Percentiles rank a stretch among this genome's conserved stretches.
phyloP scores from a whole-genome alignment of 2,888 invertebrate genomes.

The Diploptera punctata region DNA sequence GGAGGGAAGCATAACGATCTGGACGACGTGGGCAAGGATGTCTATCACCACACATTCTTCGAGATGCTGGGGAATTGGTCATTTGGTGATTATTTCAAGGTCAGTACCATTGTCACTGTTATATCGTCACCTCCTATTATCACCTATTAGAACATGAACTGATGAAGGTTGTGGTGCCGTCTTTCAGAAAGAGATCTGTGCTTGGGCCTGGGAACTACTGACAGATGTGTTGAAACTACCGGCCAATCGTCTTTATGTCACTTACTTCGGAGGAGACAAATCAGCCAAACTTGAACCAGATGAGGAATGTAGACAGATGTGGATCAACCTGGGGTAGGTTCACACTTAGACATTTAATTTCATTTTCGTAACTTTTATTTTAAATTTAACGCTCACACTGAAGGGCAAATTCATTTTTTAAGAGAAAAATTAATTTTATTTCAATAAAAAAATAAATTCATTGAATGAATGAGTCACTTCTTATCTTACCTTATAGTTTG shows the following conservation, averaged over 20 bases:
- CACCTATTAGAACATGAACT: too few species aligned
- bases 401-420: too few species aligned
- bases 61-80: conserved; percentile 99
- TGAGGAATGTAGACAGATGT: conserved; percentile 85
- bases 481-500: too few species aligned
- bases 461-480: too few species aligned
- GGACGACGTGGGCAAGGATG: conserved; percentile 99
- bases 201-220: conserved; percentile 98
- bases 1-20: conserved; percentile 99
- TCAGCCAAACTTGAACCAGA: conserved; percentile 87
- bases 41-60: conserved; percentile 99
- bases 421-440: too few species aligned
- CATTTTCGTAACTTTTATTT: too few species aligned
- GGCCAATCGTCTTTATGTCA: conserved; percentile 91
- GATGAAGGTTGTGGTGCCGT: not conserved
- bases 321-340: conserved; percentile 74
- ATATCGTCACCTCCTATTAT: too few species aligned
- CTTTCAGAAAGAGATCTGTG: conserved; percentile 84
- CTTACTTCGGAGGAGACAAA: conserved; percentile 96
- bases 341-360: too few species aligned
- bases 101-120: conserved; percentile 49
- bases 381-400: too few species aligned
- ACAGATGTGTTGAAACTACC: conserved; percentile 82
- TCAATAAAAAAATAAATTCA: too few species aligned
- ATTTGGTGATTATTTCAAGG: conserved; percentile 99